These are phyloP conservation scores for Ferdinandea cuprea DNA, from an alignment of 2,888 invertebrate genomes.

Conservation along the genomic window DNA sequence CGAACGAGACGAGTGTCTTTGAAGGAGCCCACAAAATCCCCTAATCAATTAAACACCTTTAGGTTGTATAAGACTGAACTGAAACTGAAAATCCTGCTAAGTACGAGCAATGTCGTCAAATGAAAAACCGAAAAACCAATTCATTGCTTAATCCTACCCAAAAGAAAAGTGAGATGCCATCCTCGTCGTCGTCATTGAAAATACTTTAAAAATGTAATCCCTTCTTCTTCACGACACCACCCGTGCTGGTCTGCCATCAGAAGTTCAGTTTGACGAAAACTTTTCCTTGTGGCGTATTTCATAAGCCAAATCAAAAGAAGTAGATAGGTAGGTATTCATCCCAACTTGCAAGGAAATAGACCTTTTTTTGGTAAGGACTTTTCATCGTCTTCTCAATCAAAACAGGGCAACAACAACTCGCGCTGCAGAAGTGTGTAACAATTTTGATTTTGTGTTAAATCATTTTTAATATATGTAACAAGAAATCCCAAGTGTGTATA, in stretches of 20 bases:
- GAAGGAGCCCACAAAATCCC: constrained; percentile 29
- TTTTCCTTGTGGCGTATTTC: constrained; percentile 60
- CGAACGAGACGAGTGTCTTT: constrained; percentile 34
- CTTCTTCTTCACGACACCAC: constrained; percentile 1
- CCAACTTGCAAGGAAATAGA: constrained; percentile 7
- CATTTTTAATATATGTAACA: constrained; percentile 66
- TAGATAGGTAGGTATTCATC: constrained; percentile 3
- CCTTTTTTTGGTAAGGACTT: constrained; percentile 5
- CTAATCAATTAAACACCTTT: constrained; percentile 59
- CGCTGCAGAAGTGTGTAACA: constrained; percentile 35
- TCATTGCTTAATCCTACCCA: constrained; percentile 36
- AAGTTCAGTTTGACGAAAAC: constrained; percentile 68
- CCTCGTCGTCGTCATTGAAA: constrained; percentile 14
- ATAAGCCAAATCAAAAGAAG: constrained; percentile 66
- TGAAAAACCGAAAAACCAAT: constrained; percentile 51
- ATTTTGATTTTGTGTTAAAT: constrained; percentile 71
- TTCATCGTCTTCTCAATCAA: too few relatives aligned
- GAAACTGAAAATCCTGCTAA: constrained; percentile 47
- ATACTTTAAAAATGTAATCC: constrained; percentile 59
- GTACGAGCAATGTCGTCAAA: constrained; percentile 45
- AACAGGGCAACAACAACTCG: too few relatives aligned
- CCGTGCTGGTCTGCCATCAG: constrained; percentile 30
- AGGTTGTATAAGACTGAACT: too few relatives aligned
- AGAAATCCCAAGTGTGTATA: constrained; percentile 33
- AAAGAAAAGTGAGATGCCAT: not conserved